Evolutionary conservation across 2,113 vertebrate species (phyloP).

Genomic region (pig (Sus scrofa)): T2T-Sscrofa CM000830.6:101592501-101593000

Average conservation of each 20-base stretch:
- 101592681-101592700: not conserved
- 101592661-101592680: not conserved
- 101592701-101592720: conserved; percentile 8
- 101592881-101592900: not conserved
- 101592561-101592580: conserved; percentile 31
- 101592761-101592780: not conserved
- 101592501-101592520: not conserved
- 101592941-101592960: not conserved
- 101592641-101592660: not conserved
- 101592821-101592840: not conserved
- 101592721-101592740: not conserved
- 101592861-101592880: not conserved
- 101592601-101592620: not conserved
- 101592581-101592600: not conserved
- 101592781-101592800: conserved; percentile 7
- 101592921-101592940: conserved; percentile 7
- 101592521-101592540: conserved; percentile 19
- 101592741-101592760: conserved; percentile 1
- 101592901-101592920: not conserved
- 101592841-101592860: not conserved
- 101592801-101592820: conserved; percentile 6
- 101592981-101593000: conserved; percentile 8
- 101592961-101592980: not conserved
- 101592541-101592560: conserved; percentile 49
- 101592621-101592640: not conserved